Evolutionary conservation across 2,797 vertebrate species (phyloP), one percentile per base, ranked within the genome.

Genomic region (Bryconaethiops microstoma): DNA sequence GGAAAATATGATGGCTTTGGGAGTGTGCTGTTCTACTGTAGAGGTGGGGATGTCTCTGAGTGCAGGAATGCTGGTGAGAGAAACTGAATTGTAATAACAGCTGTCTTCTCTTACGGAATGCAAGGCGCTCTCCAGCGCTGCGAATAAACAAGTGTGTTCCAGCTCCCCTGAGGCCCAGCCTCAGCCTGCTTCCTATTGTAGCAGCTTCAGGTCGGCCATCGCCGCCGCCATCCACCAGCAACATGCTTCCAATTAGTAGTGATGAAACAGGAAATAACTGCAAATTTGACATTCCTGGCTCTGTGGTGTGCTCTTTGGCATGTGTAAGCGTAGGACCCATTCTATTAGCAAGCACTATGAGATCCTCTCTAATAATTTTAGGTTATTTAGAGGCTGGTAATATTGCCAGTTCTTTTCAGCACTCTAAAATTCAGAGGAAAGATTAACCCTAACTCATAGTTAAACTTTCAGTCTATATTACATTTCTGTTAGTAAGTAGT

Each of bases 191-290:
- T 91, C 80, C 87, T 86, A 91, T 87, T 90, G 91, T 89, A 90
- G 77, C 76, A 82, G 81, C 86, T 83, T 89, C 84, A 76, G 87
- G 82, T 89, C 88, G 69, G 73, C 90, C 88, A 86, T 92, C 86
- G 87, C 85, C 86, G 73, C 80, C 48, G 85, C 84, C 83, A 78
- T 88, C 85, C 68, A 70, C 82, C 78, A 35, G 74, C 89, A 93
- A 93, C 92, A 3, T 95, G 93, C 91, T 94, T 95, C 87, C 87
- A 94, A 93, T 95, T 94, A 94, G 83, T 89, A 85, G 86, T 92
- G 91, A 94, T 92, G 91, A 94, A 94, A 94, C 91, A 92, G 94
- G 92, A 95, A 95, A 93, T 90, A 92, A 89, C 90, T 88, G 87
- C 85, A 86, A 88, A 90, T 90, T 89, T 91, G 88, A 91, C 88